Evolutionary conservation across 2,888 invertebrate genomes (phyloP), one percentile per base, ranked within the genome.

Genomic region (Xylocampa areola): DNA sequence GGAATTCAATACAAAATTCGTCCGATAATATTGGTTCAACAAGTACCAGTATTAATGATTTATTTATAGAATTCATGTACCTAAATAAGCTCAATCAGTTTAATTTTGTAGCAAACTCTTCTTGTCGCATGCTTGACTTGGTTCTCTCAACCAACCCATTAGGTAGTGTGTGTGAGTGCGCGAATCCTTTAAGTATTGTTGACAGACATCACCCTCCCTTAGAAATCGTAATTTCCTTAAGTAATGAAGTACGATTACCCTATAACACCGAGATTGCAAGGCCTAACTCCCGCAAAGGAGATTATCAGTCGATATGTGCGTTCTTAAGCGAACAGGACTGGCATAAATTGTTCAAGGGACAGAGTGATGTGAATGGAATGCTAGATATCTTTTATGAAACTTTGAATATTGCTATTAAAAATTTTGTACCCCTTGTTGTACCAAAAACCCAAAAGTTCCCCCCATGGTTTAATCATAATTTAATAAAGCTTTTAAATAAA

Each of bases 381-480:
- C 10, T 40, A 0, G 27, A 40, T 2, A 8, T 14, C 1, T 40
- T 40, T 10, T 40, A 40, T 27, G 13, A 21, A 23, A 23, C 13
- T 1, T 13, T 37, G 7, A 23, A 25, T 13, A 23, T 6, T 2
- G 37, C 37, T 6, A 13, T 37, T 2, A 14, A 23, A 13, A 37
- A 37, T 7, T 21, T 10, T 11, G 13, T 27, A 14, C 23, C 39
- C 16, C 17, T 3, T 3, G 2, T 10, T 8, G n/a, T 1, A 10
- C 27, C 11, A 0, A 17, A 13, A 19, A 27, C 14, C 11, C 25
- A 3, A 10, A 37, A 17, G n/a, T 37, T 16, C 14, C 47, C 36
- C 2, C 47, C 47, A 8, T 47, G 47, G 47, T 47, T 47, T 36
- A 19, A 37, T 16, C 25, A 5, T 6, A 29, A 5, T 13, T 16